Evolutionary conservation across 2,888 invertebrate genomes (phyloP).

Genomic region (Hirtodrosophila cameraria): DNA sequence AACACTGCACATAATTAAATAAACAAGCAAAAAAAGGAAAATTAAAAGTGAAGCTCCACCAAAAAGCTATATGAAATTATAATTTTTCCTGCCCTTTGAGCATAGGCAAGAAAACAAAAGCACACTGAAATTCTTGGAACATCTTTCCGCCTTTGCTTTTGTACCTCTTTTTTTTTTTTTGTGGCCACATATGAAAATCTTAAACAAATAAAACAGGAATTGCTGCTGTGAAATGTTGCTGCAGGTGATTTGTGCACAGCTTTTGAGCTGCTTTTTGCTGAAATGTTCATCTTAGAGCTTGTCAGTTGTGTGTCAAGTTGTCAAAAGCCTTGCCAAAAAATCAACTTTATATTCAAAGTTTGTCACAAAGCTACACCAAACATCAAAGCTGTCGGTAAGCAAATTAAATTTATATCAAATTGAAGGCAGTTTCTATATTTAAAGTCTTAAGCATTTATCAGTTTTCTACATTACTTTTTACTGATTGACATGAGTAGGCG

Average conservation of each 20-base stretch:
- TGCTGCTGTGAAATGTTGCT: constrained; percentile 15
- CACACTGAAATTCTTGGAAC: constrained; percentile 5
- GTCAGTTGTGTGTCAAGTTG: constrained; percentile 44
- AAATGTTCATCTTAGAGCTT: constrained; percentile 6
- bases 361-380: constrained; percentile 14
- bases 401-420: constrained; percentile 27
- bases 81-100: constrained; percentile 32
- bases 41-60: background rate
- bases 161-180: background rate
- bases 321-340: constrained; percentile 14
- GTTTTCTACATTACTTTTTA: constrained; percentile 11
- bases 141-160: background rate
- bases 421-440: constrained; percentile 14
- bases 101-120: background rate
- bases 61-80: constrained; percentile 18
- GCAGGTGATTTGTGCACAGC: constrained; percentile 18
- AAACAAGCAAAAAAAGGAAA: background rate
- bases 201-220: constrained; percentile 4
- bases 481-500: constrained; percentile 11
- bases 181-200: constrained; percentile 18
- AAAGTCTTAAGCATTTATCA: constrained; percentile 11
- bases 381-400: constrained; percentile 30
- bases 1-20: constrained; percentile 15
- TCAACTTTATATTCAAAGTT: constrained; percentile 27
- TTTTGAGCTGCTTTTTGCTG: background rate